Evolutionary conservation across 1,140 invertebrate species (phyloP), one percentile per base, ranked within the genome.

Genomic region (Cydia amplana): DNA sequence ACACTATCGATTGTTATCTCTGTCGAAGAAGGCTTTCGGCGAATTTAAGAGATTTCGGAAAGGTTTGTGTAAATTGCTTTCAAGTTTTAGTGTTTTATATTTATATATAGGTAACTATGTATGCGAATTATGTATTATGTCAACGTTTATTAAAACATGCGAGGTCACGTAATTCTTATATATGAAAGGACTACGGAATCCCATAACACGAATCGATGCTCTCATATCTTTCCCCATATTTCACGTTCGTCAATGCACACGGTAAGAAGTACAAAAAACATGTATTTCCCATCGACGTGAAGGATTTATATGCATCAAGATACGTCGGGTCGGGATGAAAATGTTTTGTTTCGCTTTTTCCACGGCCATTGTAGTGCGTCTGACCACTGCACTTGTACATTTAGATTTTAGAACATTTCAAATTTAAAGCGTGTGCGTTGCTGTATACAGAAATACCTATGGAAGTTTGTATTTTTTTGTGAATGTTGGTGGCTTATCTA

Each of bases 21-120:
- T 70, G 16, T 70, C 65, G 32, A n/a, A 36, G 32, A 40, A 67
- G n/a, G 16, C 28, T 36, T 36, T 60, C 18, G 14, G 14, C n/a
- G 16, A 70, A 70, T 70, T 70, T 40, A 70, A 32, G 28, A 18
- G 65, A 40, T 70, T 67, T 36, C 28, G 65, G 65, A 70, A 70
- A 70, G 65, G 65, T 70, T 70, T 40, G 32, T 70, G 32, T 70
- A 70, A 70, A 70, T 70, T 43, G 65, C 32, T 70, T 70, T 70
- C 20, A 70, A 70, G 65, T 70, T 70, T 43, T 70, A 67, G n/a
- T n/a, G n/a, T n/a, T n/a, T n/a, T n/a, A n/a, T n/a, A n/a, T n/a
- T n/a, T n/a, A n/a, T n/a, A n/a, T n/a, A n/a, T n/a, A n/a, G n/a
- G n/a, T n/a, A n/a, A n/a, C n/a, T n/a, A n/a, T n/a, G n/a, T n/a